Evolutionary conservation across 2,888 invertebrate genomes (phyloP).

Genomic region (Cylloceria caligata): DNA sequence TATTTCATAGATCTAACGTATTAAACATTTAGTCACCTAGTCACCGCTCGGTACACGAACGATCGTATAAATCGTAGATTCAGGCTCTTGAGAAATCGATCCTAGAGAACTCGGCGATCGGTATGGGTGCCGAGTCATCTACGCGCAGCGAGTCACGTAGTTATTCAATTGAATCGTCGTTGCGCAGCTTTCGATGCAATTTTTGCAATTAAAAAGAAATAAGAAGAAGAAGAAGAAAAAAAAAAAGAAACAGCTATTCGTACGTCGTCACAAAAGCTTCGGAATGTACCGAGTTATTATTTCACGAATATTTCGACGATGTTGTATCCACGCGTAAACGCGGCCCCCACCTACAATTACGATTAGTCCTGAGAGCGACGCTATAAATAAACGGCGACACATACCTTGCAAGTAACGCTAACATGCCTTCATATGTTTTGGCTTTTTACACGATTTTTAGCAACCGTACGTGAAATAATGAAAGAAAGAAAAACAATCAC

Average conservation of each 20-base stretch:
- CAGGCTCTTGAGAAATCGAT: constrained; percentile 54
- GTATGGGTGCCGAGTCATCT: constrained; percentile 29
- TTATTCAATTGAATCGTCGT: constrained; percentile 60
- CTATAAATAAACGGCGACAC: constrained; percentile 65
- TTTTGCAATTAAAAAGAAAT: constrained; percentile 58
- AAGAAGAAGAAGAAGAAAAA: constrained; percentile 30
- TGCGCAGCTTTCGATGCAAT: constrained; percentile 62
- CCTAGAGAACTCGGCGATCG: constrained; percentile 39
- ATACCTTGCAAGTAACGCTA: constrained; percentile 60
- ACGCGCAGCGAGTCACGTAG: constrained; percentile 44
- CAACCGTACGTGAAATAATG: constrained; percentile 57
- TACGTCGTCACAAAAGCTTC: constrained; percentile 22
- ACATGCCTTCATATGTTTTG: constrained; percentile 84
- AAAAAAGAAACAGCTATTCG: constrained; percentile 23
- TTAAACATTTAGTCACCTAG: constrained; percentile 67
- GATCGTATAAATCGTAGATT: constrained; percentile 56
- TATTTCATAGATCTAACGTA: constrained; percentile 61
- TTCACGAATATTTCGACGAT: constrained; percentile 47
- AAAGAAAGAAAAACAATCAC: constrained; percentile 37
- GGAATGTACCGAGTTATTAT: constrained; percentile 43
- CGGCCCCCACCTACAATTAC: constrained; percentile 63
- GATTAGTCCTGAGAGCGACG: constrained; percentile 47
- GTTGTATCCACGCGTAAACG: constrained; percentile 38
- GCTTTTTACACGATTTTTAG: constrained; percentile 78
- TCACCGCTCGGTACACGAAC: constrained; percentile 66